Conservation (phyloP, 1,140 invertebrate genomes). For the Mizuhopecten yessoensis region DNA sequence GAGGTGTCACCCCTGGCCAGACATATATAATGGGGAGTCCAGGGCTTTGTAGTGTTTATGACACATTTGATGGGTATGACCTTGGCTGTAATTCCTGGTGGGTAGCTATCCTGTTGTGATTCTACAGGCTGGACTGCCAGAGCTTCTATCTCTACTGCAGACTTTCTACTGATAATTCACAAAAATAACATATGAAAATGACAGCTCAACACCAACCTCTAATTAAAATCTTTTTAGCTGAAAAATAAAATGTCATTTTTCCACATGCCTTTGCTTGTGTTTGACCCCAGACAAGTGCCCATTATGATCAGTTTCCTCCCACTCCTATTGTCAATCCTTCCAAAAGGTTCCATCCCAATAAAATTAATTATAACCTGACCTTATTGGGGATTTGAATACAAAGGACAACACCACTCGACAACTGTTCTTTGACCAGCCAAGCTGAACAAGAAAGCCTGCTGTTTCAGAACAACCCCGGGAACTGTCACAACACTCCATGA, state of each 20-base stretch:
- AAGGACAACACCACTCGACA: conserved; percentile 15
- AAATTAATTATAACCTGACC: conserved; percentile 39
- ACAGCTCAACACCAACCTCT: background rate
- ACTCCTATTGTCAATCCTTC: background rate
- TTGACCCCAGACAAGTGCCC: conserved; percentile 37
- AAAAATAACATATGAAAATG: conserved; percentile 19
- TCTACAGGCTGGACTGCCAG: background rate
- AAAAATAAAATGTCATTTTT: background rate
- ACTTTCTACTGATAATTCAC: background rate
- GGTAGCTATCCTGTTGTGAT: background rate
- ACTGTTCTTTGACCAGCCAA: background rate
- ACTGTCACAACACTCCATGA: background rate
- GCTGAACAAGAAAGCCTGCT: background rate
- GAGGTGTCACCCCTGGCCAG: background rate
- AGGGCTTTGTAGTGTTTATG: background rate
- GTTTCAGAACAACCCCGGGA: background rate
- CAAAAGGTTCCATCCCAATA: background rate
- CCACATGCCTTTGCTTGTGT: background rate
- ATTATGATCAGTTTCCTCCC: background rate
- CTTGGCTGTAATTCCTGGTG: background rate
- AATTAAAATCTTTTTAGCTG: background rate
- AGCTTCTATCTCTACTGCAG: background rate
- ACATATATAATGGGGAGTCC: background rate
- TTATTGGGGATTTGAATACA: conserved; percentile 17
- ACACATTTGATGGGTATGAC: background rate